Evolutionary conservation across 1,140 invertebrate species (phyloP), one percentile per base, ranked within the genome.

Genomic region (Scylla paramamosain): DNA sequence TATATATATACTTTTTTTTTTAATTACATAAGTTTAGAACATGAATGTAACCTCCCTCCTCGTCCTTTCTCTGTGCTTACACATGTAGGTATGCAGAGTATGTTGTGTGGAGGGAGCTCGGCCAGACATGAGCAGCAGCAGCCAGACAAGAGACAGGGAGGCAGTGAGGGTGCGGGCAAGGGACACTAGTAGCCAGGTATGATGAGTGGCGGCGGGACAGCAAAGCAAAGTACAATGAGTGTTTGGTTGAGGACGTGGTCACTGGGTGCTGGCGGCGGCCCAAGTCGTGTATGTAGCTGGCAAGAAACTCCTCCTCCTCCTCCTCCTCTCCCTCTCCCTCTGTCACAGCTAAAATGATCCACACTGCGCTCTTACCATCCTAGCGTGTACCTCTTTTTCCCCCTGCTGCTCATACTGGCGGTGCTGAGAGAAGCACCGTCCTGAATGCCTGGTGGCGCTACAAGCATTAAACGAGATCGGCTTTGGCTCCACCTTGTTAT

Each of bases 261-360:
- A 77, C 67, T 59, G 52, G 67, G 67, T 77, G 67, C 67, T 77
- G 67, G 67, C 67, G 67, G 67, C 25, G 67, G 67, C 67, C 67
- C 67, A 77, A 77, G 52, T 59, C 25, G 67, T 77, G 20, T 77
- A 20, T 77, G 67, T 77, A 77, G 67, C 67, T 77, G 67, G 67
- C 67, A 77, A 25, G 67, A 20, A 77, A 77, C 67, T 77, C 52
- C 52, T 59, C 52, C 52, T 16, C 52, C 52, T 59, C 52, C 52
- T 77, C 52, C 52, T 59, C 52, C 52, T 16, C 52, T 8, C 10
- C 52, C 52, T 39, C 39, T 39, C 67, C n/a, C 67, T 77, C 67
- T 77, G 67, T 77, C 67, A 77, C 25, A 25, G 25, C 67, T 77
- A 77, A 77, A 77, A 77, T 77, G 67, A 77, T 77, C 67, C 67